Conservation (phyloP, 2,888 invertebrate genomes). For the Nesidiocoris tenuis region DNA sequence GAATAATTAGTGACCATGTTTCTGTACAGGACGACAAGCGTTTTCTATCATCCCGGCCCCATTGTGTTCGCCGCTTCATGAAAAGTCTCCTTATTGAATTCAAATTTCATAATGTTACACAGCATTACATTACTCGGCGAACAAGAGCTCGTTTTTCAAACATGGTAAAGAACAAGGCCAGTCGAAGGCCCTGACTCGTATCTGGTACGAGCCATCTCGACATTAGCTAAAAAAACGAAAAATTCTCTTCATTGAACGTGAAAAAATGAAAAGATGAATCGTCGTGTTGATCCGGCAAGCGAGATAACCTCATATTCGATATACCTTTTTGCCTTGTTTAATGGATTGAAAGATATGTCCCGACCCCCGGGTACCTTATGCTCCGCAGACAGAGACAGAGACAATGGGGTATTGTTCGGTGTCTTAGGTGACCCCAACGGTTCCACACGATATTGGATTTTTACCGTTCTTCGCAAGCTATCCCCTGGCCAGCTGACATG, state of each 20-base stretch:
- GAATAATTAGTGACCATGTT: neutral
- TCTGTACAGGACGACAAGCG: neutral
- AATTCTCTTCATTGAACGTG: neutral
- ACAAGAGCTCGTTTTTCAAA: neutral
- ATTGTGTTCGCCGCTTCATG: neutral
- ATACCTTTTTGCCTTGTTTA: constrained; percentile 9
- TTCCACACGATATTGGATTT: constrained; percentile 36
- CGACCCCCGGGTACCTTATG: neutral
- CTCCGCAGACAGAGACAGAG: constrained; percentile 5
- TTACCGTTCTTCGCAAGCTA: neutral
- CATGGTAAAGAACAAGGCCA: neutral
- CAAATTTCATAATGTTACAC: neutral
- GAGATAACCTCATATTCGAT: constrained; percentile 32
- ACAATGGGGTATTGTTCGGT: constrained; percentile 31
- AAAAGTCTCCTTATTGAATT: neutral
- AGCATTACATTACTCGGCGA: neutral
- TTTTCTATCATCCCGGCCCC: neutral
- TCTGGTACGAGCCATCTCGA: neutral
- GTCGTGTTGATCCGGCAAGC: constrained; percentile 34
- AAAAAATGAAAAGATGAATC: constrained; percentile 2
- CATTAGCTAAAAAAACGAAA: neutral
- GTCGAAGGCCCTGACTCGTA: neutral
- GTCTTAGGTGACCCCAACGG: neutral
- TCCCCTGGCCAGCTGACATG: neutral
- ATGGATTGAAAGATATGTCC: constrained; percentile 40